Conservation (phyloP, 2,888 invertebrate species). For the Amphipoea lucens region DNA sequence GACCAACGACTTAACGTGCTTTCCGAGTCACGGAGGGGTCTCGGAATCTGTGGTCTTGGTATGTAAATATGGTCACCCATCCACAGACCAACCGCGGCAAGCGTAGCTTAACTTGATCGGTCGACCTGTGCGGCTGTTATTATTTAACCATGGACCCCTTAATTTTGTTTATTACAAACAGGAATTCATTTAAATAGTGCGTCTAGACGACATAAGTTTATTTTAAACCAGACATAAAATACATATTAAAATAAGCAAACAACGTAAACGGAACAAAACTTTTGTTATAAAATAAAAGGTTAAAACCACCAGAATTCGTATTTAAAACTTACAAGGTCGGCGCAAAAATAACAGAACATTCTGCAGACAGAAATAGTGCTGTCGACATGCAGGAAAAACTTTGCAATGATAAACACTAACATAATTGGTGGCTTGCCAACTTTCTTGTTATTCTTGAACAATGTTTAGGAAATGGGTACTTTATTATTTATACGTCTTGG, state of each 20-base stretch:
- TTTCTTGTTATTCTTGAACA: constrained; percentile 61
- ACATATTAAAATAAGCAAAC: constrained; percentile 20
- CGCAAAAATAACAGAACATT: constrained; percentile 50
- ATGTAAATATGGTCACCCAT: neutral
- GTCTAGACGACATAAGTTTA: neutral
- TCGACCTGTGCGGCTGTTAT: neutral
- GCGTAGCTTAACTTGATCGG: neutral
- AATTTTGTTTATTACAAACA: too few relatives aligned
- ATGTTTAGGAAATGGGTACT: constrained; percentile 64
- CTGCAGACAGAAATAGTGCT: constrained; percentile 53
- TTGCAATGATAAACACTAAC: constrained; percentile 56
- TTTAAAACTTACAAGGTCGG: constrained; percentile 49
- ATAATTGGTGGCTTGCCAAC: constrained; percentile 61
- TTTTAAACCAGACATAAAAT: constrained; percentile 1
- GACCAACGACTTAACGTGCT: too few relatives aligned
- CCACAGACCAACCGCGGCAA: neutral
- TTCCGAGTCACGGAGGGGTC: too few relatives aligned
- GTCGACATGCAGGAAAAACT: constrained; percentile 59
- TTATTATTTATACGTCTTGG: constrained; percentile 50
- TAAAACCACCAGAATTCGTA: constrained; percentile 36
- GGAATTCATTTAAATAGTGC: neutral
- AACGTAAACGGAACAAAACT: constrained; percentile 17
- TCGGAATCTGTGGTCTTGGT: too few relatives aligned
- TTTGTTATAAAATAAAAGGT: constrained; percentile 29
- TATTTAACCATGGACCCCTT: too few relatives aligned